Evolutionary conservation across 2,113 vertebrate genomes (phyloP).

Genomic region (Poecilia latipinna): DNA sequence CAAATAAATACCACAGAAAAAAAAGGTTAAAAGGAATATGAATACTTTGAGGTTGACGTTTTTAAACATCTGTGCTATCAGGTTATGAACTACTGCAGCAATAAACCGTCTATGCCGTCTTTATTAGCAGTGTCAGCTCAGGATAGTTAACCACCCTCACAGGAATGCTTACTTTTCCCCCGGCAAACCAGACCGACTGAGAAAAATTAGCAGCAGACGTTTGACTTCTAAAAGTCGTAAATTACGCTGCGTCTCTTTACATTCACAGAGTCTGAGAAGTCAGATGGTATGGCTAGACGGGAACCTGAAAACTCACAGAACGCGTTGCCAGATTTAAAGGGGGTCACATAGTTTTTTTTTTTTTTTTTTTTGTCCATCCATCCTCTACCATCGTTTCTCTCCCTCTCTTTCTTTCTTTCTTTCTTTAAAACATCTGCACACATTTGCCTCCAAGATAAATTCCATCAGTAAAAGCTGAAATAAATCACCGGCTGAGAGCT

Average conservation of each 20-base stretch:
- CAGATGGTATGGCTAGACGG: neutral
- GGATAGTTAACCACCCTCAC: neutral
- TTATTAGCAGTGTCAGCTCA: neutral
- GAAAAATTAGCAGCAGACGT: neutral
- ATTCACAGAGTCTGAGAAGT: neutral
- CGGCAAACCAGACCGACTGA: neutral
- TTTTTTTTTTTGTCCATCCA: neutral
- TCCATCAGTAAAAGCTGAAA: conserved; percentile 23
- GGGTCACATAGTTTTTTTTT: neutral
- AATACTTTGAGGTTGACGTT: too few species aligned
- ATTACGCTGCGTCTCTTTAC: neutral
- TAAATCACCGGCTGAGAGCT: neutral
- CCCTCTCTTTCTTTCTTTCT: neutral
- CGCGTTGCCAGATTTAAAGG: neutral
- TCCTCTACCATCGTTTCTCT: neutral
- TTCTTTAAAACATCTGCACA: conserved; percentile 8
- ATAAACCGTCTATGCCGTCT: neutral
- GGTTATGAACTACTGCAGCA: too few species aligned
- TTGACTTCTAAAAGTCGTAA: neutral
- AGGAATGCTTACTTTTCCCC: neutral
- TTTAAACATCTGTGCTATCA: too few species aligned
- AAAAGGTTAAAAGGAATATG: too few species aligned
- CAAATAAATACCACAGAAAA: too few species aligned
- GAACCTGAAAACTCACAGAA: neutral
- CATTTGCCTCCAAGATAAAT: conserved; percentile 17